Conservation (phyloP, 2,888 invertebrate species). For the Tanypteryx hageni region DNA sequence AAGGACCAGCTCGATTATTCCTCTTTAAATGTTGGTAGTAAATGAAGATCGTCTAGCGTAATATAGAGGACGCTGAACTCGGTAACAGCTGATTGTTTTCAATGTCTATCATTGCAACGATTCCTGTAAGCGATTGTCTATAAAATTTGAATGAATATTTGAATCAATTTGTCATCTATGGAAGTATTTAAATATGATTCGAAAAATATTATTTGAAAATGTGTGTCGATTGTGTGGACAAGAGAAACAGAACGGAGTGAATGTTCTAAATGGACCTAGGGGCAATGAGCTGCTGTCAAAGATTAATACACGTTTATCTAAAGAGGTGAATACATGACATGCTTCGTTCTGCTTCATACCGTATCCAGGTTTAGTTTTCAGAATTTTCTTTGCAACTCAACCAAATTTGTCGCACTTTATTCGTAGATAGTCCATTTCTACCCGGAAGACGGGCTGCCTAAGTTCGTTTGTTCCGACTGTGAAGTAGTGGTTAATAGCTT, state of each 20-base stretch:
- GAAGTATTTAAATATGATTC: neutral
- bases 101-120: neutral
- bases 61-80: neutral
- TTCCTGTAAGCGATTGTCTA: neutral
- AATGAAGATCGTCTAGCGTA: neutral
- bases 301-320: constrained; percentile 73
- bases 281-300: constrained; percentile 73
- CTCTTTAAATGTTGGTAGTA: neutral
- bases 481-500: constrained; percentile 73
- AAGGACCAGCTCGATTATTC: neutral
- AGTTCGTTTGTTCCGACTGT: constrained; percentile 73
- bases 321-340: constrained; percentile 71
- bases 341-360: neutral
- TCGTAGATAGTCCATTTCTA: constrained; percentile 73
- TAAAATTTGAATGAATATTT: neutral
- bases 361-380: neutral
- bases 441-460: constrained; percentile 72
- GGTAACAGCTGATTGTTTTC: neutral
- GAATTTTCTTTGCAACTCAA: neutral
- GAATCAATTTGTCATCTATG: neutral
- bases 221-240: constrained; percentile 73
- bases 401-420: neutral
- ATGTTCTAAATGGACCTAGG: constrained; percentile 73
- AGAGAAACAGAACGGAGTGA: constrained; percentile 73
- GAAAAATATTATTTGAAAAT: constrained; percentile 67